These are phyloP conservation scores for Chouioia cunea DNA, from an alignment of 2,888 invertebrate species.

Conservation along the genomic window DNA sequence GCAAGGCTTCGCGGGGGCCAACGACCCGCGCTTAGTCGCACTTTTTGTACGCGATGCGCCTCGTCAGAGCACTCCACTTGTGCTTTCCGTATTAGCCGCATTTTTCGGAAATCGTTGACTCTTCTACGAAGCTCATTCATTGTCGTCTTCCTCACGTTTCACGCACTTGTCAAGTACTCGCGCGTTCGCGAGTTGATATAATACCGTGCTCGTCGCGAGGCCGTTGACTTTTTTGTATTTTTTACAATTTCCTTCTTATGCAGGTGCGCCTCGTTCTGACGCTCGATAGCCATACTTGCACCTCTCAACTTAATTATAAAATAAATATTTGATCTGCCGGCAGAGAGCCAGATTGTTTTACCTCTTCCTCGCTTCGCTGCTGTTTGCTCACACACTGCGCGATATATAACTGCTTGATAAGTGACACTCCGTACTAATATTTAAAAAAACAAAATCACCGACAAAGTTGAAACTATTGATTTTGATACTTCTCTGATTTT, in stretches of 20 bases:
- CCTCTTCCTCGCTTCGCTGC: neutral
- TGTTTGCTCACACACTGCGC: conserved; percentile 13
- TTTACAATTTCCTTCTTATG: conserved; percentile 1
- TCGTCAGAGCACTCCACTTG: conserved; percentile 1
- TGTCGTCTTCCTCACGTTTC: neutral
- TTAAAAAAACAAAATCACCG: conserved; percentile 1
- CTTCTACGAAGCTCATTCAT: conserved; percentile 18
- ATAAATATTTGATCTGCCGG: conserved; percentile 14
- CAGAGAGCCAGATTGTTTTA: conserved; percentile 10
- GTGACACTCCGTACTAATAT: conserved; percentile 22
- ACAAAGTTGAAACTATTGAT: conserved; percentile 9
- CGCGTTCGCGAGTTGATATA: conserved; percentile 24
- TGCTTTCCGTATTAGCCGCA: conserved; percentile 36
- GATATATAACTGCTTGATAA: conserved; percentile 17
- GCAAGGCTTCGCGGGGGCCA: conserved; percentile 31
- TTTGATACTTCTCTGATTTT: neutral
- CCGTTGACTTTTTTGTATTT: conserved; percentile 8
- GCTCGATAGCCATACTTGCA: neutral
- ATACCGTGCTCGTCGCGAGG: conserved; percentile 9
- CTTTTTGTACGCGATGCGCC: conserved; percentile 24
- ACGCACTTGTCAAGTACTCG: neutral
- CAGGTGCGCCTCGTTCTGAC: too few species aligned
- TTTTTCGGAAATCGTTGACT: conserved; percentile 42
- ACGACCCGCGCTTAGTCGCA: conserved; percentile 44
- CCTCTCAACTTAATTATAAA: conserved; percentile 1